Evolutionary conservation across 2,888 invertebrate species (phyloP).

Genomic region (Melanostoma scalare): DNA sequence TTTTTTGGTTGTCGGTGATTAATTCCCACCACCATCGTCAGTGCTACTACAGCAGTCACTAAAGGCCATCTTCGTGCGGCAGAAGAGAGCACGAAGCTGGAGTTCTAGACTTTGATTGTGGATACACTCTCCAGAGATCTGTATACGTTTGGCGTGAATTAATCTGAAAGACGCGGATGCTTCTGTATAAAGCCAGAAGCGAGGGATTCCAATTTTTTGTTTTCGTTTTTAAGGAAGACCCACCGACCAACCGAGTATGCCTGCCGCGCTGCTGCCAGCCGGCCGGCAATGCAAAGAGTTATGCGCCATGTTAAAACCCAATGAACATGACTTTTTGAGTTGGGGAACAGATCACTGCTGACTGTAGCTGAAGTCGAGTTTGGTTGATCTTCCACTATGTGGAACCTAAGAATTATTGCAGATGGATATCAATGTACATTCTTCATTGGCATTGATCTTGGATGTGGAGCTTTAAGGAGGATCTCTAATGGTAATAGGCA

Average conservation of each 20-base stretch:
- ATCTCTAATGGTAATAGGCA: slow-evolving; percentile 4
- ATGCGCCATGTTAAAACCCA: slow-evolving; percentile 65
- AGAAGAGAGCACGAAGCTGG: slow-evolving; percentile 34
- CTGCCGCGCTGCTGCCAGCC: neutral
- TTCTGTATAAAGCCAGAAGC: slow-evolving; percentile 29
- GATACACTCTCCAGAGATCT: slow-evolving; percentile 27
- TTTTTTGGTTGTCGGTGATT: slow-evolving; percentile 72
- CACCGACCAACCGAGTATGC: too few relatives aligned
- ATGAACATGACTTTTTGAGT: slow-evolving; percentile 66
- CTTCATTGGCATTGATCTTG: slow-evolving; percentile 5
- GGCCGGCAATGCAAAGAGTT: slow-evolving; percentile 53
- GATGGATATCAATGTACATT: slow-evolving; percentile 21
- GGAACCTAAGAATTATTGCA: slow-evolving; percentile 19
- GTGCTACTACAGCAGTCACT: slow-evolving; percentile 2
- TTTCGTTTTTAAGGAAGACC: neutral
- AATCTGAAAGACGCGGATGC: slow-evolving; percentile 58
- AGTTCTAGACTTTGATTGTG: slow-evolving; percentile 46
- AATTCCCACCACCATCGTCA: slow-evolving; percentile 55
- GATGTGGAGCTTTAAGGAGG: neutral
- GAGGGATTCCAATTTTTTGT: slow-evolving; percentile 8
- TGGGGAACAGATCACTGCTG: slow-evolving; percentile 36
- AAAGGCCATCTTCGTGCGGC: slow-evolving; percentile 64
- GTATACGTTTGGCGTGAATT: slow-evolving; percentile 62
- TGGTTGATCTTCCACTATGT: slow-evolving; percentile 6
- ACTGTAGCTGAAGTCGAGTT: slow-evolving; percentile 1